Percentiles rank a stretch among this genome's conserved stretches.
Conservation (phyloP, 2,888 invertebrate species). For the Melipona beecheii region DNA sequence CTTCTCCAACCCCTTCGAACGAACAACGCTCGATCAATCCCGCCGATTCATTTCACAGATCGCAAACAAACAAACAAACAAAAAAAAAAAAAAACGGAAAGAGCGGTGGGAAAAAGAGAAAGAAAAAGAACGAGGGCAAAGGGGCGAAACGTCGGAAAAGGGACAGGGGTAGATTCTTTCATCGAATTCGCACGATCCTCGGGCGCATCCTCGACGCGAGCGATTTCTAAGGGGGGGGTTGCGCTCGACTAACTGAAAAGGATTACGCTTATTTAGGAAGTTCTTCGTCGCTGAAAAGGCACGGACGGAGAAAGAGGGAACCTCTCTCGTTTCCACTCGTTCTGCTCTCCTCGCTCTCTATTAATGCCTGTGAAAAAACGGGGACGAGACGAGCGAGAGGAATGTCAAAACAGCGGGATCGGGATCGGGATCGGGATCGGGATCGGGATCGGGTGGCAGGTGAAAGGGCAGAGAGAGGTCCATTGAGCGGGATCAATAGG, state of each 20-base stretch:
- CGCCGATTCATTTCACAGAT: background rate
- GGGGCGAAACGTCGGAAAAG: constrained; percentile 5
- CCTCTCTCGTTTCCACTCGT: background rate
- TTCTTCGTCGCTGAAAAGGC: constrained; percentile 49
- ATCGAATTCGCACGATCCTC: constrained; percentile 30
- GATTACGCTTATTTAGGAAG: constrained; percentile 63
- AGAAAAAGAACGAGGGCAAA: background rate
- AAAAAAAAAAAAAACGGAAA: background rate
- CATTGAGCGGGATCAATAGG: constrained; percentile 75
- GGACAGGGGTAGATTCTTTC: constrained; percentile 7
- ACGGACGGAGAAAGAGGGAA: constrained; percentile 2
- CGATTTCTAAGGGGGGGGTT: constrained; percentile 44
- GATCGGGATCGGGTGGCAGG: constrained; percentile 52
- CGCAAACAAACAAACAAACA: background rate
- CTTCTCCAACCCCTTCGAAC: background rate
- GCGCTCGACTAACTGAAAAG: constrained; percentile 54
- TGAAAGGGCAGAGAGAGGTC: constrained; percentile 67
- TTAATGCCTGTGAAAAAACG: constrained; percentile 58
- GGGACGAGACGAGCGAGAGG: constrained; percentile 59
- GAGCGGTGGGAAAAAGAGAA: background rate
- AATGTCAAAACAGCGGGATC: constrained; percentile 76
- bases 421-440: background rate
- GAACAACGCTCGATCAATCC: background rate
- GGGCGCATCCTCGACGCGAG: constrained; percentile 41
- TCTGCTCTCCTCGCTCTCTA: constrained; percentile 34